These are phyloP conservation scores for Micronycteris hirsuta DNA, from an alignment of 2,113 vertebrate species.

Conservation along the genomic window DNA sequence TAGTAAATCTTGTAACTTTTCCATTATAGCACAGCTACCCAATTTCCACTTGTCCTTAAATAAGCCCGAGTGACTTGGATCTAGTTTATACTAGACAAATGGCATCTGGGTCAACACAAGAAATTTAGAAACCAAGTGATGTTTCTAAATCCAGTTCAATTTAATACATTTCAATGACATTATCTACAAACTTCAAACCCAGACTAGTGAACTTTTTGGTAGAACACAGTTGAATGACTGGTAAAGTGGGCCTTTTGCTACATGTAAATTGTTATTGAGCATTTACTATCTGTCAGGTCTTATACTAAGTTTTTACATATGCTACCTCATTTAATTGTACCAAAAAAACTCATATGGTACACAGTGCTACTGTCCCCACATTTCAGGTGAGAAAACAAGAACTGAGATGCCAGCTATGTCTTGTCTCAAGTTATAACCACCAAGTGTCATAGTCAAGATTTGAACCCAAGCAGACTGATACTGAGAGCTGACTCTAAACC, in stretches of 20 bases:
- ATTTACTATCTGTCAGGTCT: not conserved
- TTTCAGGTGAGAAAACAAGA: not conserved
- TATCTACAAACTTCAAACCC: not conserved
- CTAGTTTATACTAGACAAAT: constrained; percentile 23
- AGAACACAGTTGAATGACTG: not conserved
- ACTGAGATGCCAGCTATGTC: not conserved
- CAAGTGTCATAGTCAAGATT: not conserved
- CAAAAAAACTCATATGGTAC: not conserved
- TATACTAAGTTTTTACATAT: not conserved
- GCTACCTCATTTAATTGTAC: not conserved
- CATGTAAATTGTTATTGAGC: not conserved
- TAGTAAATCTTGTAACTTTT: not conserved
- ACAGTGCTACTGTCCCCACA: not conserved
- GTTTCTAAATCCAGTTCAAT: not conserved
- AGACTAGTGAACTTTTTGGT: not conserved
- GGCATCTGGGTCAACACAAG: not conserved
- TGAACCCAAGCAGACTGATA: not conserved
- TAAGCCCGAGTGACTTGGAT: not conserved
- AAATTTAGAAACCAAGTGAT: not conserved
- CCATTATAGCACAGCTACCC: not conserved
- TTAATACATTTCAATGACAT: not conserved
- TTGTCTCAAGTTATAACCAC: not conserved
- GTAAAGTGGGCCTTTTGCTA: not conserved
- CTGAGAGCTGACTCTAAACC: not conserved
- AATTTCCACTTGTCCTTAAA: constrained; percentile 23